A percentile compares a stretch with the other conserved stretches of the same genome.
phyloP scores from a whole-genome alignment of 2,113 vertebrate genomes.

The Platycercus adscitus region DNA sequence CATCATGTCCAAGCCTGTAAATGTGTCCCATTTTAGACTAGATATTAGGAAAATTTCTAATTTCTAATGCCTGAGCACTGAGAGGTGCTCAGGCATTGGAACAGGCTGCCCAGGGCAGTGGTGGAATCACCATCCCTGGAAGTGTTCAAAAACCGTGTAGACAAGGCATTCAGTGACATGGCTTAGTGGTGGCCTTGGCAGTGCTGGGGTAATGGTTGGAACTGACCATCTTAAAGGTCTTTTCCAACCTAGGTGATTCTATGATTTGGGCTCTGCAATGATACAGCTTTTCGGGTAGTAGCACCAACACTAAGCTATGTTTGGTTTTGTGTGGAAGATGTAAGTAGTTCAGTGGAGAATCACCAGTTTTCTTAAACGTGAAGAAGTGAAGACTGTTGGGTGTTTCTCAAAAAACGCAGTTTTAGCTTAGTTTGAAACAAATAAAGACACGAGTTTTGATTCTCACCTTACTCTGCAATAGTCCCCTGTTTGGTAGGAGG shows the following conservation, averaged over 20 bases:
- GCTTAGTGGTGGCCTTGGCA: neutral
- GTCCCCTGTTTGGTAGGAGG: accelerated
- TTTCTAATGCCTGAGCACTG: neutral
- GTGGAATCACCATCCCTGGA: neutral
- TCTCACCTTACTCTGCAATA: neutral
- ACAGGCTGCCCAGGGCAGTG: neutral
- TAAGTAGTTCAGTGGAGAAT: neutral
- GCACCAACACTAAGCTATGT: neutral
- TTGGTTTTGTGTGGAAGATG: neutral
- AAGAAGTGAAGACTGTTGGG: neutral
- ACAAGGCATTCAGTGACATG: neutral
- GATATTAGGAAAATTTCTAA: neutral
- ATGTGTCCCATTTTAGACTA: neutral
- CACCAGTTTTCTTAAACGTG: neutral
- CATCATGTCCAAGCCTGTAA: neutral
- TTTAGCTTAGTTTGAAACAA: neutral
- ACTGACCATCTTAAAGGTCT: neutral
- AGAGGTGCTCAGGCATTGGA: neutral
- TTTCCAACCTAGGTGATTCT: neutral
- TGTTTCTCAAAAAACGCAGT: neutral
- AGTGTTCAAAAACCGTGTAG: neutral
- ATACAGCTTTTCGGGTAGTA: neutral
- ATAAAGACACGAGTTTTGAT: neutral
- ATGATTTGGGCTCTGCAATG: neutral
- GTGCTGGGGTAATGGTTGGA: neutral